A percentile compares a stretch with the other conserved stretches of the same genome.
Conservation (phyloP, 1,140 invertebrate species). For the Panagrolaimus sp. region DNA sequence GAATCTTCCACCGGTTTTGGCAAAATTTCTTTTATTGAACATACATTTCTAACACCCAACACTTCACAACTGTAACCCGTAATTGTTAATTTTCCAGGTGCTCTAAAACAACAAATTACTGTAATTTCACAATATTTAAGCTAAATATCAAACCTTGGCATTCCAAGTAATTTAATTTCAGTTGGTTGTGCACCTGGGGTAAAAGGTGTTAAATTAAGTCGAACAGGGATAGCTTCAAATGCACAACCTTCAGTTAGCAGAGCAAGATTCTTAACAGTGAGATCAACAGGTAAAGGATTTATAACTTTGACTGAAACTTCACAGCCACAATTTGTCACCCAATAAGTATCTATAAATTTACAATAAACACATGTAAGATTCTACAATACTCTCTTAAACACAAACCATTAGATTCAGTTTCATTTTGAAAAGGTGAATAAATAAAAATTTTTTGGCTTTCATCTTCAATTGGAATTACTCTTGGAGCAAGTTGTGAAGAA, state of each 20-base stretch:
- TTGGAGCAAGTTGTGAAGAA: conserved; percentile 51
- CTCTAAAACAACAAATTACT: conserved; percentile 29
- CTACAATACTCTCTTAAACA: background rate
- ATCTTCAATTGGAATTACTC: conserved; percentile 32
- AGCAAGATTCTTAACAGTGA: conserved; percentile 45
- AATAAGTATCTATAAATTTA: conserved; percentile 37
- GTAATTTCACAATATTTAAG: too few species aligned
- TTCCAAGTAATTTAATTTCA: conserved; percentile 44
- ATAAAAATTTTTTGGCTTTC: conserved; percentile 49
- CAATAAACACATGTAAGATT: conserved; percentile 16
- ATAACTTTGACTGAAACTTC: conserved; percentile 48
- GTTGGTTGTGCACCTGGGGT: background rate
- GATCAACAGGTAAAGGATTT: conserved; percentile 52
- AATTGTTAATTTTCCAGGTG: conserved; percentile 44
- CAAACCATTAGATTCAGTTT: conserved; percentile 40
- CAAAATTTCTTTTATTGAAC: conserved; percentile 27
- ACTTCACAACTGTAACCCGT: conserved; percentile 55
- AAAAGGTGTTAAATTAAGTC: background rate
- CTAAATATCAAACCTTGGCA: conserved; percentile 35
- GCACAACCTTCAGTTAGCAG: conserved; percentile 45
- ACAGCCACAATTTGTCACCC: conserved; percentile 54
- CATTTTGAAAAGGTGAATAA: conserved; percentile 57
- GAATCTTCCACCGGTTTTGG: conserved; percentile 29
- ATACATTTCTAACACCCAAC: conserved; percentile 53
- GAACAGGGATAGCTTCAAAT: conserved; percentile 37